These are phyloP conservation scores for Azorinus chamasolen DNA, from an alignment of 2,888 invertebrate species.

Conservation along the genomic window DNA sequence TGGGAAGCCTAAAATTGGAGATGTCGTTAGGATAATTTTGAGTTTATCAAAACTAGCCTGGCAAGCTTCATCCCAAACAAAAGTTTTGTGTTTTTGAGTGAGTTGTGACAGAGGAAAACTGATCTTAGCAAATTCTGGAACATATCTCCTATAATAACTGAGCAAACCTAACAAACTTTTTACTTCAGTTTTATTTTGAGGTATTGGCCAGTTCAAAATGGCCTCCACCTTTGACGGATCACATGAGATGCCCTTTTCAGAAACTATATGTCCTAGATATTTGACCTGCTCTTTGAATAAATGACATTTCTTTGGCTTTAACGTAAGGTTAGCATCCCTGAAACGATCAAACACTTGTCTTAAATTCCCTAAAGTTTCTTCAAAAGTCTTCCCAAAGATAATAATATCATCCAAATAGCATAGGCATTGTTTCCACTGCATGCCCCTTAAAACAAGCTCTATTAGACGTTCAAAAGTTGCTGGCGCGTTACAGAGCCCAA, in stretches of 20 bases:
- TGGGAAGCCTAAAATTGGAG: slow-evolving; percentile 58
- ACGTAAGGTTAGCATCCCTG: slow-evolving; percentile 53
- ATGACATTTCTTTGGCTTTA: slow-evolving; percentile 69
- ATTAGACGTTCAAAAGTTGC: slow-evolving; percentile 68
- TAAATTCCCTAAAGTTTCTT: slow-evolving; percentile 41
- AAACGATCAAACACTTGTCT: slow-evolving; percentile 54
- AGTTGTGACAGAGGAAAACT: slow-evolving; percentile 20
- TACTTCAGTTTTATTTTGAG: slow-evolving; percentile 29
- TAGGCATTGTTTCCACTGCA: slow-evolving; percentile 7
- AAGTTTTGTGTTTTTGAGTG: slow-evolving; percentile 1
- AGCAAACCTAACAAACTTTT: slow-evolving; percentile 38
- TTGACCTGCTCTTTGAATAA: slow-evolving; percentile 31
- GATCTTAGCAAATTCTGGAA: slow-evolving; percentile 17
- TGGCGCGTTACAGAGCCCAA: slow-evolving; percentile 63
- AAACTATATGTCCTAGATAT: slow-evolving; percentile 43
- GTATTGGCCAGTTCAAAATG: slow-evolving; percentile 31
- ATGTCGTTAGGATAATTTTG: slow-evolving; percentile 26
- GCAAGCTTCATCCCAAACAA: slow-evolving; percentile 20
- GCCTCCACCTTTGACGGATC: slow-evolving; percentile 23
- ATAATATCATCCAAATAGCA: slow-evolving; percentile 67
- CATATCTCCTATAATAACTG: slow-evolving; percentile 49
- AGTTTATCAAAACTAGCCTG: slow-evolving; percentile 45
- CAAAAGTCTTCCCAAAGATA: slow-evolving; percentile 50
- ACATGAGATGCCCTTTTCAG: slow-evolving; percentile 34
- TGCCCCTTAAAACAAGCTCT: slow-evolving; percentile 44